These are phyloP conservation scores for Cryptoprocta ferox DNA, from an alignment of 2,797 vertebrate genomes.

Conservation along the genomic window DNA sequence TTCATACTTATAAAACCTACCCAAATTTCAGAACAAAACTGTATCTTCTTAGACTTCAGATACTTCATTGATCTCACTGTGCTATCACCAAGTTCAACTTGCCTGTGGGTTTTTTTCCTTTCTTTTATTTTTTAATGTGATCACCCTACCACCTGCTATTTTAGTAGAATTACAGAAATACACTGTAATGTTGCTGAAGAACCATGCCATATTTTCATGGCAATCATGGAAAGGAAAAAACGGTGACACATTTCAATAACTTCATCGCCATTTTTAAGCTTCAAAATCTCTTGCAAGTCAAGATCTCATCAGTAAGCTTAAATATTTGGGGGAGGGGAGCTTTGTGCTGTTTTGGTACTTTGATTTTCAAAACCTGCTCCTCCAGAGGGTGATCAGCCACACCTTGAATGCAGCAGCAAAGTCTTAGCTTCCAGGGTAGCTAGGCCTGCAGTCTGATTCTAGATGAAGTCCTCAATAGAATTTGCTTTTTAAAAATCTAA, in stretches of 20 bases:
- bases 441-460: neutral
- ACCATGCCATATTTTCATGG: neutral
- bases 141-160: conserved; percentile 50
- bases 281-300: neutral
- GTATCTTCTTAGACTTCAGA: conserved; percentile 57
- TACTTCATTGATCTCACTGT: conserved; percentile 36
- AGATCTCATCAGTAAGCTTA: neutral
- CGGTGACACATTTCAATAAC: neutral
- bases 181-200: neutral
- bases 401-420: neutral
- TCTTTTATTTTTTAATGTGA: neutral
- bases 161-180: neutral
- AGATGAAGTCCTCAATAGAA: neutral
- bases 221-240: neutral
- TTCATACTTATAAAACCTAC: conserved; percentile 63
- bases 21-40: conserved; percentile 69
- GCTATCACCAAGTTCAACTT: conserved; percentile 45
- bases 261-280: neutral
- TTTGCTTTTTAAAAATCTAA: neutral
- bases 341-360: neutral
- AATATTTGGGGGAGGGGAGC: neutral
- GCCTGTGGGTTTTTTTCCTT: neutral
- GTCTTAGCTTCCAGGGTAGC: neutral
- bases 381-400: neutral
- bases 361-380: neutral